These are phyloP conservation scores for Gasterosteus nipponicus DNA, from an alignment of 2,113 vertebrate species.

Conservation along the genomic window DNA sequence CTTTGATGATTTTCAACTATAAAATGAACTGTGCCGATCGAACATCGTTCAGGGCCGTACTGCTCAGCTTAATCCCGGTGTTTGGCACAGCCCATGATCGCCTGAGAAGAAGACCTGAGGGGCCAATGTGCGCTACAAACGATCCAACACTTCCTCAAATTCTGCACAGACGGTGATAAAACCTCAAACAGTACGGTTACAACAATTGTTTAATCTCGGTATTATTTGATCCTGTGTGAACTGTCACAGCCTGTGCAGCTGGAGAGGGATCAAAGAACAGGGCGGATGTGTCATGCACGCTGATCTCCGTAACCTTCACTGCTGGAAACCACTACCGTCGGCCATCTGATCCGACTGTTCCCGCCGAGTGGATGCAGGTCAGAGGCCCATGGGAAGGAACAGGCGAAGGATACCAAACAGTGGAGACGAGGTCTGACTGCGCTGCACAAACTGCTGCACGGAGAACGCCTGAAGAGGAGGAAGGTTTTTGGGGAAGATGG, in stretches of 20 bases:
- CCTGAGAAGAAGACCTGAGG: not conserved
- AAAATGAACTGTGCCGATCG: not conserved
- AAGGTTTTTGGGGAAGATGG: conserved; percentile 6
- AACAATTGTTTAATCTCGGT: conserved; percentile 1
- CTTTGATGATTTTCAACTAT: not conserved
- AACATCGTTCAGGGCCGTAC: not conserved
- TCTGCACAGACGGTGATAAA: conserved; percentile 10
- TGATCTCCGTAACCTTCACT: conserved; percentile 47
- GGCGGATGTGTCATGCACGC: conserved; percentile 10
- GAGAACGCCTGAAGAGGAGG: conserved; percentile 3
- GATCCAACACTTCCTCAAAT: conserved; percentile 14
- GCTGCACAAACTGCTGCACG: not conserved
- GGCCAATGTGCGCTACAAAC: not conserved
- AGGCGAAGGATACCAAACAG: conserved; percentile 6
- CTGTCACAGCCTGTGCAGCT: conserved; percentile 11
- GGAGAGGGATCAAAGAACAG: conserved; percentile 48
- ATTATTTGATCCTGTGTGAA: conserved; percentile 58
- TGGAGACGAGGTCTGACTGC: not conserved
- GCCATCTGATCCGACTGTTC: conserved; percentile 5
- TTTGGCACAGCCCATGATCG: not conserved
- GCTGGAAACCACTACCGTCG: conserved; percentile 49
- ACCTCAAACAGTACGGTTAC: not conserved
- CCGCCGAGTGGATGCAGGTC: conserved; percentile 46
- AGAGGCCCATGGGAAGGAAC: conserved; percentile 21
- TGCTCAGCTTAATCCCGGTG: conserved; percentile 1